Conservation (phyloP, 2,113 vertebrate species). For the Sakesphorus luctuosus region DNA sequence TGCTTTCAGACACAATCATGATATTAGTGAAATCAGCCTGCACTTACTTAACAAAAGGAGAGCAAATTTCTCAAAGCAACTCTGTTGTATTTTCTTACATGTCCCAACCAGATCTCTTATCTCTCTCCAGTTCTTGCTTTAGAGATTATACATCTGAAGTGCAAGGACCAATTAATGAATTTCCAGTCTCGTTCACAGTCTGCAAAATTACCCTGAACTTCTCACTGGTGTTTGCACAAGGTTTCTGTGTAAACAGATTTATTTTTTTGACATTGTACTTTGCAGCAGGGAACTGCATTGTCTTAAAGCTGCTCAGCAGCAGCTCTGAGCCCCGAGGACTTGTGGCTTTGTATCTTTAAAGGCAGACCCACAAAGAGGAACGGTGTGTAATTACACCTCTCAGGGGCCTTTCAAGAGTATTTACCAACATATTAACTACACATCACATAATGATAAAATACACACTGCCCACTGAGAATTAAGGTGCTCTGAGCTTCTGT, state of each 20-base stretch:
- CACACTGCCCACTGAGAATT: background rate
- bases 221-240: background rate
- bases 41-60: background rate
- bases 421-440: background rate
- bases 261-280: background rate
- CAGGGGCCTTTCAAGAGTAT: background rate
- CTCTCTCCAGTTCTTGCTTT: background rate
- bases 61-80: background rate
- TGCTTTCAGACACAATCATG: background rate
- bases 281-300: background rate
- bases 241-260: background rate
- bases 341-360: background rate
- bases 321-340: background rate
- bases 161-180: background rate
- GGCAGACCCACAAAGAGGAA: background rate
- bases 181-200: background rate
- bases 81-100: background rate
- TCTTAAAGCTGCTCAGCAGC: background rate
- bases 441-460: background rate
- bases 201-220: background rate
- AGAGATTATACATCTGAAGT: background rate
- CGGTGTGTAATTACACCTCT: background rate
- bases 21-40: background rate
- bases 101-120: background rate
- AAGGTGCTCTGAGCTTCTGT: background rate